phyloP scores from a whole-genome alignment of 2,888 invertebrate species.

The Muscina levida region DNA sequence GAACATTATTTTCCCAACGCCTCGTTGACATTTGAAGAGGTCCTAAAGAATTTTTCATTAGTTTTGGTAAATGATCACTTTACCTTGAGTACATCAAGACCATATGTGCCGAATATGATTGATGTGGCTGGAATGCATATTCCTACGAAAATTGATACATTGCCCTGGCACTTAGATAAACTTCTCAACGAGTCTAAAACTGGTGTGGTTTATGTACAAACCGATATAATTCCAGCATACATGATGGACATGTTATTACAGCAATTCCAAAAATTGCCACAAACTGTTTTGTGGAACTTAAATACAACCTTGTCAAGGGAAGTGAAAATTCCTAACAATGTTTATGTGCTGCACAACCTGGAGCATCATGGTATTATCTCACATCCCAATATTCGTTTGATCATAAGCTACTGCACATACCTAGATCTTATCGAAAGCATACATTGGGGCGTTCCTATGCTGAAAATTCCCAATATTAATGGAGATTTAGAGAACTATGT shows the following conservation, averaged over 20 bases:
- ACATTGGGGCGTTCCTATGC: conserved; percentile 78
- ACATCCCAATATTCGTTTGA: conserved; percentile 71
- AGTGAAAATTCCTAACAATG: neutral
- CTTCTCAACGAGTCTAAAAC: conserved; percentile 28
- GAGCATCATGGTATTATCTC: neutral
- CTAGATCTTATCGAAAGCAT: conserved; percentile 80
- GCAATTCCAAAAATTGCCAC: conserved; percentile 1
- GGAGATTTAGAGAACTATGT: conserved; percentile 7
- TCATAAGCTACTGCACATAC: conserved; percentile 81
- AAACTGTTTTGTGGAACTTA: conserved; percentile 31
- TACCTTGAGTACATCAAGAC: conserved; percentile 72
- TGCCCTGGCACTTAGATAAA: neutral
- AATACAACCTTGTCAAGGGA: neutral
- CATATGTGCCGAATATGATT: conserved; percentile 77
- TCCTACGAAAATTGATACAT: conserved; percentile 45
- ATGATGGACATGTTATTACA: neutral
- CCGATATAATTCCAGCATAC: neutral
- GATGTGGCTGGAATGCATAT: conserved; percentile 78
- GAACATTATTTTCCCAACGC: conserved; percentile 65
- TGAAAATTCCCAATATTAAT: conserved; percentile 74
- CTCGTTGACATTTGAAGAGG: conserved; percentile 63
- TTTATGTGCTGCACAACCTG: neutral
- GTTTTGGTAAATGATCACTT: conserved; percentile 76
- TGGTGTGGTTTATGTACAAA: conserved; percentile 68
- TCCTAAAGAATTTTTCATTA: conserved; percentile 70